phyloP scores from a whole-genome alignment of 2,113 vertebrate genomes.

The Gallinago undulata region DNA sequence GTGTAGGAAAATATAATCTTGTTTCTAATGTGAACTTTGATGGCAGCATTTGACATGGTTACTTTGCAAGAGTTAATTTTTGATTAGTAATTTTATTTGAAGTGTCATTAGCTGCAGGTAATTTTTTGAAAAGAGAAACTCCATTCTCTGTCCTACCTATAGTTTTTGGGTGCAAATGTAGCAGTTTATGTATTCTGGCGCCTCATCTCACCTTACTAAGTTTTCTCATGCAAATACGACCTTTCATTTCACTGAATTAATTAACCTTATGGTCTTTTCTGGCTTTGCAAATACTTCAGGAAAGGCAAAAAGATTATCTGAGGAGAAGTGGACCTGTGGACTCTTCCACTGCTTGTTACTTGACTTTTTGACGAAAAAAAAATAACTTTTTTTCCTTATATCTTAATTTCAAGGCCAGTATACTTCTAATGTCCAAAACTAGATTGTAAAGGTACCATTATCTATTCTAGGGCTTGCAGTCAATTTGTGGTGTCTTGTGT shows the following conservation, averaged over 20 bases:
- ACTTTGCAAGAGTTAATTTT: neutral
- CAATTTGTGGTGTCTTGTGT: neutral
- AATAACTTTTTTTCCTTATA: neutral
- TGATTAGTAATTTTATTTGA: neutral
- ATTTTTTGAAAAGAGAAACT: neutral
- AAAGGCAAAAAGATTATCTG: neutral
- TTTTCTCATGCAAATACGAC: conserved; percentile 65
- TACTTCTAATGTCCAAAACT: neutral
- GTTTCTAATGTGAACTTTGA: neutral
- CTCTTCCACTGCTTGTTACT: neutral
- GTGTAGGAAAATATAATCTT: neutral
- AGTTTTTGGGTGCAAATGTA: neutral
- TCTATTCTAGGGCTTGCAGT: neutral
- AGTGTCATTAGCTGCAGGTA: neutral
- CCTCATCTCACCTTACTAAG: conserved; percentile 28
- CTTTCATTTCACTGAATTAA: conserved; percentile 53
- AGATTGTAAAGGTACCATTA: neutral
- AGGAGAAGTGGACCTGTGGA: neutral
- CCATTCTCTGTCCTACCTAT: neutral
- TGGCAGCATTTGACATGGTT: neutral
- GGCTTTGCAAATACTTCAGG: neutral
- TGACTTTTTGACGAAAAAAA: neutral
- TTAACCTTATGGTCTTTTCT: conserved; percentile 47
- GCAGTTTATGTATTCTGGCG: conserved; percentile 25
- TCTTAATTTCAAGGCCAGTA: neutral